These are phyloP conservation scores for Eilema griseolum DNA, from an alignment of 2,888 invertebrate genomes.

Conservation along the genomic window DNA sequence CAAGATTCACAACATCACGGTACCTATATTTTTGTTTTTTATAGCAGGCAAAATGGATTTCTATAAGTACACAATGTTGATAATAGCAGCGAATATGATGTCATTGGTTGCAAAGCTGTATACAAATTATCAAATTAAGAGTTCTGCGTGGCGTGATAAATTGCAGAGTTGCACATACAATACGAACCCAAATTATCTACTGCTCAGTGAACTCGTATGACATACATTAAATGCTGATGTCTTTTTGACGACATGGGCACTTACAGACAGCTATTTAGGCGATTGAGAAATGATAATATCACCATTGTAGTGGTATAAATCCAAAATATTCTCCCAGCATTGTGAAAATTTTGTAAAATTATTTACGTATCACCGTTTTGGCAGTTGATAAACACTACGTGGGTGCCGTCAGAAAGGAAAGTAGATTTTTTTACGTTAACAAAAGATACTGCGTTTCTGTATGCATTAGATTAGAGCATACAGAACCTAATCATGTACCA, in stretches of 20 bases:
- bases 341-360: background rate
- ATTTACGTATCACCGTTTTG: background rate
- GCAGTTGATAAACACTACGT: background rate
- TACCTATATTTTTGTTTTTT: background rate
- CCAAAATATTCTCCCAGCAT: constrained; percentile 9
- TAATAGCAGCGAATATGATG: constrained; percentile 2
- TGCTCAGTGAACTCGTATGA: constrained; percentile 39
- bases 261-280: constrained; percentile 39
- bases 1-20: background rate
- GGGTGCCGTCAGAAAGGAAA: background rate
- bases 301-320: constrained; percentile 19
- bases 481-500: background rate
- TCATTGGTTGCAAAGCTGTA: constrained; percentile 21
- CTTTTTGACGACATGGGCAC: constrained; percentile 58
- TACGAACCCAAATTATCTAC: constrained; percentile 54
- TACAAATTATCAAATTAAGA: constrained; percentile 28
- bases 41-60: background rate
- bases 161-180: constrained; percentile 36
- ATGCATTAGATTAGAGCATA: background rate
- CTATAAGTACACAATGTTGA: background rate
- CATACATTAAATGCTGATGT: constrained; percentile 59
- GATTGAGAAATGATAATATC: constrained; percentile 41
- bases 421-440: background rate
- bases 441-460: background rate
- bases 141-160: constrained; percentile 27